Conservation (phyloP, 2,113 vertebrate species). For the Epinephelus fuscoguttatus region DNA sequence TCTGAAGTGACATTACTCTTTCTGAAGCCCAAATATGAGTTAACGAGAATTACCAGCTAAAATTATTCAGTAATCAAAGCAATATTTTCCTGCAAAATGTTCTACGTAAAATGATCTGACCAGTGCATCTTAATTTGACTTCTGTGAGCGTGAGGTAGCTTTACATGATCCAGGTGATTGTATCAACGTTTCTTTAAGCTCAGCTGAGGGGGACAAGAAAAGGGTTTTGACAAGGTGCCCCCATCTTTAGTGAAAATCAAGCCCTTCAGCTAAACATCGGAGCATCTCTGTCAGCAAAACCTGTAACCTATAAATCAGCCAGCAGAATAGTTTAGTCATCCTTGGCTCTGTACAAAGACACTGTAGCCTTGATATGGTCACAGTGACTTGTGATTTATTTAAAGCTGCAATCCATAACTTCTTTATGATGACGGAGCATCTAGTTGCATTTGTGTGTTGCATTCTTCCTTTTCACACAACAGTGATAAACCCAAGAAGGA, state of each 20-base stretch:
- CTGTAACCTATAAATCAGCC: constrained; percentile 3
- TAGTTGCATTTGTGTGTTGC: neutral
- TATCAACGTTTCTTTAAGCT: neutral
- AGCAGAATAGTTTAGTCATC: neutral
- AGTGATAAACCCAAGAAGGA: neutral
- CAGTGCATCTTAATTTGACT: too few relatives aligned
- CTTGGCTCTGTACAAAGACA: constrained; percentile 8
- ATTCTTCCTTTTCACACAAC: neutral
- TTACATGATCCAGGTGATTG: neutral
- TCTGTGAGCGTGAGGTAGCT: neutral
- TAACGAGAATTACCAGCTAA: too few relatives aligned
- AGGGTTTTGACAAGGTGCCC: neutral
- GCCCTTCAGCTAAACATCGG: neutral
- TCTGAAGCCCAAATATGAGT: too few relatives aligned
- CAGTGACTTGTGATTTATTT: constrained; percentile 3
- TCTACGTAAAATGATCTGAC: too few relatives aligned
- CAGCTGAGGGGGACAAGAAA: neutral
- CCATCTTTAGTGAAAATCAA: neutral
- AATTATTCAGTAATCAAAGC: too few relatives aligned
- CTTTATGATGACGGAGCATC: neutral
- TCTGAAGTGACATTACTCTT: too few relatives aligned
- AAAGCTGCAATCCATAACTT: neutral
- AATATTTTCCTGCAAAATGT: too few relatives aligned
- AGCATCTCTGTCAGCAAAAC: neutral
- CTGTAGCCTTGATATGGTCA: neutral